phyloP scores from a whole-genome alignment of 2,113 vertebrate genomes.

The Cricetomys ansorgei region DNA sequence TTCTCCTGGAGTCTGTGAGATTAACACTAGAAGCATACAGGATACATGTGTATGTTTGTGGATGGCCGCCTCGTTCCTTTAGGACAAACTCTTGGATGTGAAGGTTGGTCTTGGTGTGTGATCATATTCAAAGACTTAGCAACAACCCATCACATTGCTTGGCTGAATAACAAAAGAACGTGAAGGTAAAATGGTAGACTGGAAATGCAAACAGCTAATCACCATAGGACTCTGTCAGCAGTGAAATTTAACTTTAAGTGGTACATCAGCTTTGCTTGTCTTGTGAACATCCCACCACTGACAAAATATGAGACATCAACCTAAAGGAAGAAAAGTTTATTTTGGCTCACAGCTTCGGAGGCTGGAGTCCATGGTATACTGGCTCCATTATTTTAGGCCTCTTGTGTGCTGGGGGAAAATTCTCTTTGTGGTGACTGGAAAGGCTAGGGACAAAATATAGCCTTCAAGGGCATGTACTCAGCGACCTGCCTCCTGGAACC shows the following conservation, averaged over 20 bases:
- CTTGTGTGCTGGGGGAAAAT: not conserved
- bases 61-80: not conserved
- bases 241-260: not conserved
- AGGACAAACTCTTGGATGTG: not conserved
- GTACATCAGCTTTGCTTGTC: not conserved
- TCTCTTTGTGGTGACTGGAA: not conserved
- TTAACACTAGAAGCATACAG: not conserved
- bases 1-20: not conserved
- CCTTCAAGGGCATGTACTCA: not conserved
- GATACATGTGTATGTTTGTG: not conserved
- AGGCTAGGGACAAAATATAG: not conserved
- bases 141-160: not conserved
- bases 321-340: not conserved
- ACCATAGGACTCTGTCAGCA: not conserved
- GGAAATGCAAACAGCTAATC: not conserved
- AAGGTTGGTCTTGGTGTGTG: not conserved
- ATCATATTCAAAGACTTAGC: slow-evolving; percentile 17
- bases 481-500: not conserved
- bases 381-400: not conserved
- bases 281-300: not conserved
- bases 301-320: not conserved
- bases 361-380: too few species aligned
- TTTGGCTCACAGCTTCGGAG: not conserved
- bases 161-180: not conserved
- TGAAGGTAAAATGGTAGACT: not conserved